phyloP scores from a whole-genome alignment of 2,113 vertebrate genomes.

The Coreoperca whiteheadi region DNA sequence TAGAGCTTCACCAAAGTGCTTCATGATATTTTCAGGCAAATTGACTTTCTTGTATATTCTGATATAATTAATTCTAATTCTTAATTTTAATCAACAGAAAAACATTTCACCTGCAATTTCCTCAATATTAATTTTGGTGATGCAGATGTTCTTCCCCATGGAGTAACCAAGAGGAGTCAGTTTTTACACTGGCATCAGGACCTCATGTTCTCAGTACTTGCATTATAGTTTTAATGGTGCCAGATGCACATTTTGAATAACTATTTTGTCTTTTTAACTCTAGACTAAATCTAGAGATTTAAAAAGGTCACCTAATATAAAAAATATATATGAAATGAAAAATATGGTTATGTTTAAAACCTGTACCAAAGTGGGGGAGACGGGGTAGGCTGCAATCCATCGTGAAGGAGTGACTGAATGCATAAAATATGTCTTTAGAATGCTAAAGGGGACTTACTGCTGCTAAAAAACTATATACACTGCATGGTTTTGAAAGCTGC shows the following conservation, averaged over 20 bases:
- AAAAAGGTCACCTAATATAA: neutral
- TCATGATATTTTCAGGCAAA: neutral
- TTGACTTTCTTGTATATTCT: neutral
- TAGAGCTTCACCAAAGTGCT: constrained; percentile 2
- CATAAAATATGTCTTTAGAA: constrained; percentile 7
- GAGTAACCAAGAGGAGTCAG: neutral
- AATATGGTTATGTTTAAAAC: neutral
- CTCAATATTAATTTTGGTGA: neutral
- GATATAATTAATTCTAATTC: too few relatives aligned
- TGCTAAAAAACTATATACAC: neutral
- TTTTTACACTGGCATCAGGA: neutral
- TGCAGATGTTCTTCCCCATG: neutral
- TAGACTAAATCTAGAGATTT: neutral
- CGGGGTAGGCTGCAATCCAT: neutral
- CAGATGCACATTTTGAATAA: neutral
- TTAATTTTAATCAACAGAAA: neutral
- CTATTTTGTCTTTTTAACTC: neutral
- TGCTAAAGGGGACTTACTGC: neutral
- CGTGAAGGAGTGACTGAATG: constrained; percentile 9
- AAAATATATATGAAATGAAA: neutral
- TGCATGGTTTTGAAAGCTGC: neutral
- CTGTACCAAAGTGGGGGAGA: neutral
- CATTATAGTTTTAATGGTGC: neutral
- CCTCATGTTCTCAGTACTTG: neutral
- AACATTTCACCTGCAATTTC: neutral